Base-by-base conservation (phyloP, 2,888 invertebrate species). In the Campoplex capitator region DNA sequence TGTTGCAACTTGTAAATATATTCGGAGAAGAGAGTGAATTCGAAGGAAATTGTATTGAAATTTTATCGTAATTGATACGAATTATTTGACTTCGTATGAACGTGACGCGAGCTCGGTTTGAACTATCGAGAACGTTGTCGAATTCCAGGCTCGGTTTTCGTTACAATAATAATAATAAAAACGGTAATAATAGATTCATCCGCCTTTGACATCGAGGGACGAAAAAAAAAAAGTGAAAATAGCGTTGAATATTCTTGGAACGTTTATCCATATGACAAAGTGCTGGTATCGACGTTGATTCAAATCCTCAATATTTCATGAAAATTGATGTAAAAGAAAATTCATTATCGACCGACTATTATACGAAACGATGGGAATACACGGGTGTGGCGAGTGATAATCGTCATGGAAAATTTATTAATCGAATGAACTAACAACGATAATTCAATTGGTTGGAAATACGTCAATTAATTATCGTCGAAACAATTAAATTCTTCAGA, bases 351-450 rank as follows among this genome's bases (percentile, higher is more conserved):
- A 28, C 11, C 0, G 8, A 28, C 13, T 3, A 28, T 28, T 13
- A 8, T 58, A 23, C 23, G 28, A 32, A 58, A 28, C 7, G 32
- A 32, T 6, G 0, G 42, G 9, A n/a, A 38, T n/a, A 68, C 9
- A 7, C n/a, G 9, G 38, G 42, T 4, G 23, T 42, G 7, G 8
- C 9, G 18, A 68, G 42, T 4, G 48, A 51, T 62, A 13, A 62
- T 38, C 45, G 16, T 35, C 1, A 45, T 16, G 18, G n/a, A 23
- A 32, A 32, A 65, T 62, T 32, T 7, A 58, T 77, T 67, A 32
- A 32, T 67, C 74, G 38, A 67, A 62, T 68, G n/a, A 77, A 56
- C 38, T 35, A 23, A 75, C 70, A 23, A 42, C 62, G 75, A 54
- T 71, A 78, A 78, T 78, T 67, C 6, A 3, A 58, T n/a, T 62